These are phyloP conservation scores for Eupithecia abbreviata DNA, from an alignment of 2,888 invertebrate species.

Conservation along the genomic window DNA sequence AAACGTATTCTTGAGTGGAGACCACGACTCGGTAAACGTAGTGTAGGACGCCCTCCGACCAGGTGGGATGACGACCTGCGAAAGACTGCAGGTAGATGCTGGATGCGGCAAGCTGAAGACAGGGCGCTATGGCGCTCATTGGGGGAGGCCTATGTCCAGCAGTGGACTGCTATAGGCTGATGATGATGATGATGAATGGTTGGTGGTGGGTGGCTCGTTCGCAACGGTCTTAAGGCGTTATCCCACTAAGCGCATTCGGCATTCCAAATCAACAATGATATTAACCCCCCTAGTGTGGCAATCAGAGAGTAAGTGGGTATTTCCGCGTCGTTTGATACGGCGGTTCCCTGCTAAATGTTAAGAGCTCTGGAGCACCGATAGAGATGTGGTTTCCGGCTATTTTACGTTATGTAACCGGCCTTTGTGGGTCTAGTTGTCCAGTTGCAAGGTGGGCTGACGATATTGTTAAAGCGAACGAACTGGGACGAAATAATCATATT, in stretches of 20 bases:
- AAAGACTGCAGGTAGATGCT: too few species aligned
- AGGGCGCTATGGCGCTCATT: too few species aligned
- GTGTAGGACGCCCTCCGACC: too few species aligned
- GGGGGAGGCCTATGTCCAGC: too few species aligned
- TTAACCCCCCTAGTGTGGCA: constrained; percentile 82
- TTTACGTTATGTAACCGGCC: background rate
- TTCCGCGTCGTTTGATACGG: constrained; percentile 81
- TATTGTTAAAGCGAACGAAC: background rate
- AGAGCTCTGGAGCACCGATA: constrained; percentile 68
- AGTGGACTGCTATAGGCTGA: too few species aligned
- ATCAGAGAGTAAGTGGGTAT: constrained; percentile 82
- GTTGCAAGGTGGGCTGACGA: background rate
- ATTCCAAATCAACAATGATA: constrained; percentile 80
- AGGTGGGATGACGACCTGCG: too few species aligned
- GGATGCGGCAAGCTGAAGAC: too few species aligned
- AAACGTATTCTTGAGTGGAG: too few species aligned
- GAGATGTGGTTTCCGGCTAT: constrained; percentile 15
- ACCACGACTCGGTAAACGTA: too few species aligned
- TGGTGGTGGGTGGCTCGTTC: background rate
- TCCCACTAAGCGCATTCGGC: constrained; percentile 75
- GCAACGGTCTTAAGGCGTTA: constrained; percentile 51
- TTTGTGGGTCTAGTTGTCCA: constrained; percentile 7
- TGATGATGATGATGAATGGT: too few species aligned
- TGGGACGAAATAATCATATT: background rate
- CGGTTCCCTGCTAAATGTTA: constrained; percentile 79